Percentiles rank a stretch among this genome's conserved stretches.
These are phyloP conservation scores for Spondyliosoma cantharus DNA, from an alignment of 2,797 vertebrate genomes.

Conservation along the genomic window DNA sequence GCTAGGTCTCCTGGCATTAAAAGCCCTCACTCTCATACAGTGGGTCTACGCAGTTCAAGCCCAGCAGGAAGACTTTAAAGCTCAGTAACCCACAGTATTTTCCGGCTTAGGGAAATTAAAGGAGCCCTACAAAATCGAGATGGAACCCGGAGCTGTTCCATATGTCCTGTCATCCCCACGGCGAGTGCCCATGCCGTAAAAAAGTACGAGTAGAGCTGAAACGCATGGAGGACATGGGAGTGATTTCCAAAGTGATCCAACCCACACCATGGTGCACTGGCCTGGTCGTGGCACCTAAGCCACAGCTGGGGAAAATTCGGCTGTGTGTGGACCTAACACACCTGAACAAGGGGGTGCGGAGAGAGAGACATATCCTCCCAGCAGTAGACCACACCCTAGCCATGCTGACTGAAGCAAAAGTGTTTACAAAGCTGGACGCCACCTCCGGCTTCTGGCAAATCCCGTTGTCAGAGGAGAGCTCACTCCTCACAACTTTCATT, in stretches of 20 bases:
- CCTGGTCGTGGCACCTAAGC: slow-evolving; percentile 6
- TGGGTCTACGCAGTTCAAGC: neutral
- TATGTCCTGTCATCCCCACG: neutral
- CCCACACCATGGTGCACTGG: slow-evolving; percentile 18
- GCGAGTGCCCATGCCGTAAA: neutral
- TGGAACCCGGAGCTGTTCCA: too few relatives aligned
- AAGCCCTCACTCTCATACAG: neutral
- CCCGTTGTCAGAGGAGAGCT: slow-evolving; percentile 16
- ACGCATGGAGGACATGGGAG: slow-evolving; percentile 7
- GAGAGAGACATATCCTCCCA: slow-evolving; percentile 44
- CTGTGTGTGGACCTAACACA: slow-evolving; percentile 34
- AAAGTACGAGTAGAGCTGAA: slow-evolving; percentile 3
- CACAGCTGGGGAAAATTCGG: neutral
- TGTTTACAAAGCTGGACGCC: slow-evolving; percentile 40
- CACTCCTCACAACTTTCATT: slow-evolving; percentile 10
- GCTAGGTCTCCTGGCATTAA: neutral
- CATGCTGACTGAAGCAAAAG: slow-evolving; percentile 17
- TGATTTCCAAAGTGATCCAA: slow-evolving; percentile 14
- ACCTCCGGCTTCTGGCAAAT: slow-evolving; percentile 43
- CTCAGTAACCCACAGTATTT: too few relatives aligned
- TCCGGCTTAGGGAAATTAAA: too few relatives aligned
- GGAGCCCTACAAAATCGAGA: too few relatives aligned
- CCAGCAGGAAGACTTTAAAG: neutral
- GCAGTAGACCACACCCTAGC: slow-evolving; percentile 33
- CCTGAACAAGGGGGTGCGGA: slow-evolving; percentile 37